phyloP scores from a whole-genome alignment of 2,888 invertebrate species.

The Agonopterix alstromeriana region DNA sequence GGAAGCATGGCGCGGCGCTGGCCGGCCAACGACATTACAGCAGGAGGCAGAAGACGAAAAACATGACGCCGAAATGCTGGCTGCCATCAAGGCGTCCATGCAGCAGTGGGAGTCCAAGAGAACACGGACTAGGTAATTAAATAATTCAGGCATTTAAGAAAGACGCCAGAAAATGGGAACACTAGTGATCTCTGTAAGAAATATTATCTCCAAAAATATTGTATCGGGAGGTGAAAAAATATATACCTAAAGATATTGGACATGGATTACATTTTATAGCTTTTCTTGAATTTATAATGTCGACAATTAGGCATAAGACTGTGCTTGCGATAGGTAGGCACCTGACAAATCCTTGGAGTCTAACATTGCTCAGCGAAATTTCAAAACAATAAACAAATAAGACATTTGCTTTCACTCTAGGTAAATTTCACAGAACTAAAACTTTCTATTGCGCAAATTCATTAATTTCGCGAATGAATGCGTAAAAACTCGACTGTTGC shows the following conservation, averaged over 20 bases:
- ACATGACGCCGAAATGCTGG: slow-evolving; percentile 82
- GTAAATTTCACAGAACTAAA: slow-evolving; percentile 22
- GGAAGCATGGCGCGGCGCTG: slow-evolving; percentile 62
- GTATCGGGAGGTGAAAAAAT: slow-evolving; percentile 5
- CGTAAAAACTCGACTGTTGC: slow-evolving; percentile 1
- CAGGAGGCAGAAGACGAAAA: slow-evolving; percentile 85
- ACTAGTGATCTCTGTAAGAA: background rate
- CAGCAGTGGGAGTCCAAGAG: slow-evolving; percentile 80
- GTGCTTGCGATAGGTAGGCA: no score
- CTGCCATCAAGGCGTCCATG: slow-evolving; percentile 84
- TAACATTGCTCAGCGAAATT: no score
- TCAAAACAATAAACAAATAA: slow-evolving; percentile 16
- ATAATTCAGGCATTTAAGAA: background rate
- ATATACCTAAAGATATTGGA: no score
- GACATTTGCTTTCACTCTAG: slow-evolving; percentile 38
- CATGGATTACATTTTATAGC: no score
- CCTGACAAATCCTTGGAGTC: no score
- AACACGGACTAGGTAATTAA: slow-evolving; percentile 65
- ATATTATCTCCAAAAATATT: background rate
- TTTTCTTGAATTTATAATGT: no score
- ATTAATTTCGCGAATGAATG: slow-evolving; percentile 33
- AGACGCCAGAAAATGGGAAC: background rate
- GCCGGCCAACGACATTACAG: slow-evolving; percentile 71
- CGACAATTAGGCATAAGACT: no score
- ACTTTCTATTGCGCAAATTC: slow-evolving; percentile 40